phyloP scores from a whole-genome alignment of 35 echinoderm and acorn worm genomes.

The Chiridota heheva region DNA sequence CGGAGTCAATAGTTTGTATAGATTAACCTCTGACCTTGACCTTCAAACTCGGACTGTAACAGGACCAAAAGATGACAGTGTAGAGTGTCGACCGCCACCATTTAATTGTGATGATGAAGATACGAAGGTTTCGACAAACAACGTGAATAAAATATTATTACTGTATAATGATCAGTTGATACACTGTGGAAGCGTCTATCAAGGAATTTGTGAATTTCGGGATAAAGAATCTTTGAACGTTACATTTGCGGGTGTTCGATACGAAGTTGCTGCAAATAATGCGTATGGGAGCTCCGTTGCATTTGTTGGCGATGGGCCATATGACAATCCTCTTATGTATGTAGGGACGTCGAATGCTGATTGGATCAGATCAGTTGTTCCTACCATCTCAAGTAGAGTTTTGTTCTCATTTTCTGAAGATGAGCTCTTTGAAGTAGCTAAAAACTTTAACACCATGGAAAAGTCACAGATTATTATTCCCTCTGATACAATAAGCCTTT shows the following conservation, averaged over 20 bases:
- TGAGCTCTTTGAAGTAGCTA: conserved; percentile 2
- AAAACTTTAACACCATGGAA: not conserved
- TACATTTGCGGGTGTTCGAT: not conserved
- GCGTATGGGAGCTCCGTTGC: not conserved
- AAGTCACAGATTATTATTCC: not conserved
- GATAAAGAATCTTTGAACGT: not conserved
- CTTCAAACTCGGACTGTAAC: not conserved
- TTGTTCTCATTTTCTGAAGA: not conserved
- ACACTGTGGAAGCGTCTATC: conserved; percentile 10
- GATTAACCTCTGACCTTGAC: conserved; percentile 4
- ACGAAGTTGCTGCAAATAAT: not conserved
- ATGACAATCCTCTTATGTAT: not conserved
- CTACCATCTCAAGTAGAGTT: conserved; percentile 6
- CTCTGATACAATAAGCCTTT: not conserved
- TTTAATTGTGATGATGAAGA: not conserved
- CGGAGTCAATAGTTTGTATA: conserved; percentile 33
- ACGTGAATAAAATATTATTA: not conserved
- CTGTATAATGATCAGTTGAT: not conserved
- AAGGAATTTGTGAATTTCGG: conserved; percentile 4
- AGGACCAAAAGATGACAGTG: conserved; percentile 21
- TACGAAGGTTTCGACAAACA: not conserved
- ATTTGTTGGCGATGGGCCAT: not conserved
- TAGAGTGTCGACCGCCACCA: conserved; percentile 10
- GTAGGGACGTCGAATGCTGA: not conserved
- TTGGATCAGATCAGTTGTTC: not conserved